Evolutionary conservation across 2,797 vertebrate species (phyloP), one percentile per base, ranked within the genome.

Genomic region (Clarias laeviceps): DNA sequence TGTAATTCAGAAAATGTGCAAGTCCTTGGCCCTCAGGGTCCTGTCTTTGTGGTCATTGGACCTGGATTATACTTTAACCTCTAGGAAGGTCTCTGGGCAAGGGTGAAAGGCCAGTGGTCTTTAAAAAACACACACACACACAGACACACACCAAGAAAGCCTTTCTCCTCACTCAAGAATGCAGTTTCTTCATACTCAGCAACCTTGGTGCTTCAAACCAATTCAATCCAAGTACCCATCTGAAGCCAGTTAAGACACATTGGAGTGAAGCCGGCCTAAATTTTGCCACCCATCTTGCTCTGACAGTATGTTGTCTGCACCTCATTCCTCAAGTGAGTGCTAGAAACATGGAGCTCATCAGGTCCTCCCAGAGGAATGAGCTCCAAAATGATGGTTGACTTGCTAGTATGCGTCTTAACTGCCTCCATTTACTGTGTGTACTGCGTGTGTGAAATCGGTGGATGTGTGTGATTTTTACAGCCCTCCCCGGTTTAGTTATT

Each of bases 41-140:
- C 89, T 90, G 93, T 91, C 92, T 94, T 95, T 95, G 94, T 95
- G 94, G 94, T 96, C 95, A 95, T 90, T 94, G 90, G 94, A 94
- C 93, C 92, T 88, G 94, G 95, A 95, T 96, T 96, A 96, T 93
- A 94, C 93, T 95, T 95, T 95, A 95, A 95, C 95, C 95, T 88
- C 80, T 54, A 89, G 83, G 89, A 87, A 91, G 92, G 91, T 94
- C 91, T 86, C 57, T 88, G 88, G 93, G 93, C 93, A 59, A 91
- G 93, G 94, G 95, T 95, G 93, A 95, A 94, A 95, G 95, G 95
- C 91, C 94, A 95, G 92, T 92, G 93, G 91, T 94, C 93, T 93
- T 91, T 91, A 92, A 65, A 59, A 45, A 27, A 45, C 62, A 54
- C 84, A 84, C 11, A 83, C 34, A 82, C 37, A 37, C 37, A 40